These are phyloP conservation scores for Malurus melanocephalus DNA, from an alignment of 2,113 vertebrate genomes.

Conservation along the genomic window DNA sequence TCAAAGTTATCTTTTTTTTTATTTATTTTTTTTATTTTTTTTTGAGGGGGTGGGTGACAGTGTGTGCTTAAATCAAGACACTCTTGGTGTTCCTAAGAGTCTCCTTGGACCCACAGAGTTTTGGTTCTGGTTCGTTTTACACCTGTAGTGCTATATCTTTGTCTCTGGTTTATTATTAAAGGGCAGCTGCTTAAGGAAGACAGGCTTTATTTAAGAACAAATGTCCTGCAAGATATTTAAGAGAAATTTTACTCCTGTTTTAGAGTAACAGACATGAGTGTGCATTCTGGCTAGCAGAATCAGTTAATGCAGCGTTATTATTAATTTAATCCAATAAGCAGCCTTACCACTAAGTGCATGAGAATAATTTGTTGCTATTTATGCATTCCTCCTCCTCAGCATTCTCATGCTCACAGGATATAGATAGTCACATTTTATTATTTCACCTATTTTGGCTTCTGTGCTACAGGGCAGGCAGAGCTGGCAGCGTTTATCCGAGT, in stretches of 20 bases:
- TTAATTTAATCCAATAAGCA: background rate
- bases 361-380: background rate
- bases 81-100: background rate
- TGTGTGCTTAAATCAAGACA: background rate
- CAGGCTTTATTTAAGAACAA: background rate
- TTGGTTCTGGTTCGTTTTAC: background rate
- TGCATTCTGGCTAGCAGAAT: background rate
- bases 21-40: too few relatives aligned
- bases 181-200: background rate
- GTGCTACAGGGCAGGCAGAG: background rate
- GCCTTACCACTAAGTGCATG: background rate
- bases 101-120: background rate
- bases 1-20: background rate
- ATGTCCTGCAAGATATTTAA: background rate
- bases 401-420: background rate
- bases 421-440: background rate
- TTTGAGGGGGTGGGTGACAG: rapidly evolving
- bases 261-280: background rate
- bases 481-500: background rate
- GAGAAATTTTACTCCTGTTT: background rate
- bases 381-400: background rate
- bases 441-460: slow-evolving; percentile 1
- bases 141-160: background rate
- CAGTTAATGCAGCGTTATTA: background rate
- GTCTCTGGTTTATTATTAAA: background rate